Evolutionary conservation across 1,140 invertebrate species (phyloP).

Genomic region (Trichoplusia ni): DNA sequence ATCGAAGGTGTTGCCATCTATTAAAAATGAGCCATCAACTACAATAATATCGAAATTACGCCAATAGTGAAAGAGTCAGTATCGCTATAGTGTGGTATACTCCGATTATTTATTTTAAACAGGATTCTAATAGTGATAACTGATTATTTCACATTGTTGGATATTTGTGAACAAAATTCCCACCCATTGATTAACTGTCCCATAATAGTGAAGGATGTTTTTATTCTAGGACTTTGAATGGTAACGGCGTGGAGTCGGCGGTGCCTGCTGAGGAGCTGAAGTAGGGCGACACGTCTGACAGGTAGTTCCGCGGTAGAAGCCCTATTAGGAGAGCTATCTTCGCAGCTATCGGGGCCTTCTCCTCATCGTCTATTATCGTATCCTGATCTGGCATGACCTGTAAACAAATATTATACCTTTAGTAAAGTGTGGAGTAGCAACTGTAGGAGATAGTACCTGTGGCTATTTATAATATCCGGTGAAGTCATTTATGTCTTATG

Average conservation of each 20-base stretch:
- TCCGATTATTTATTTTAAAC: too few species aligned
- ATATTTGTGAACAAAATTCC: constrained; percentile 1
- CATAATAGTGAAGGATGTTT: not conserved
- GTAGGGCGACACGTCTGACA: constrained; percentile 68
- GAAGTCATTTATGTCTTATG: too few species aligned
- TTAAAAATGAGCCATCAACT: not conserved
- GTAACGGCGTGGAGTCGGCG: constrained; percentile 47
- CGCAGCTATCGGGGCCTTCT: constrained; percentile 78
- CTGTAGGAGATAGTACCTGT: too few species aligned
- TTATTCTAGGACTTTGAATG: constrained; percentile 64
- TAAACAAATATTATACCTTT: constrained; percentile 26
- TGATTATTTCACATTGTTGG: not conserved
- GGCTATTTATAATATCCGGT: too few species aligned
- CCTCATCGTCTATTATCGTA: constrained; percentile 70
- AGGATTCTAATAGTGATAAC: too few species aligned
- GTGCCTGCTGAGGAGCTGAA: constrained; percentile 55
- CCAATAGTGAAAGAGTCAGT: not conserved
- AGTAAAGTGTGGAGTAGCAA: too few species aligned
- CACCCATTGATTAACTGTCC: not conserved
- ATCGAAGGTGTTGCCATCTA: not conserved
- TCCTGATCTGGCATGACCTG: constrained; percentile 81
- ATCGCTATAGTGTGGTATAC: too few species aligned
- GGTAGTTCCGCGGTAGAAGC: constrained; percentile 68
- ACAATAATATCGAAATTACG: not conserved
- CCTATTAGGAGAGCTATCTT: constrained; percentile 77